Conservation (phyloP, 2,888 invertebrate genomes). For the Callyntrura guangdongensis region DNA sequence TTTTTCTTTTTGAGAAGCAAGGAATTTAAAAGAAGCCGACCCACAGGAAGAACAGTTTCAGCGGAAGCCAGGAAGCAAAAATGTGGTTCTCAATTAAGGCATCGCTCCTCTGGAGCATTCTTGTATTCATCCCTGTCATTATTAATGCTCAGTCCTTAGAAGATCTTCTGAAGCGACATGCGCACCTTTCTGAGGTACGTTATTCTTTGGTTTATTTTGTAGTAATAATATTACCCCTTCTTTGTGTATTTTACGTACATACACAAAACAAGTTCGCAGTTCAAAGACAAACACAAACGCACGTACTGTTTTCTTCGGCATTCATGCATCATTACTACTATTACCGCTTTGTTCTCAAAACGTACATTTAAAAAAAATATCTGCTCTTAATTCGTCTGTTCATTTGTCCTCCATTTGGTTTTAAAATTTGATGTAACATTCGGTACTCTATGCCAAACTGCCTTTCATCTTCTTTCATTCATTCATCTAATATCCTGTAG, state of each 20-base stretch:
- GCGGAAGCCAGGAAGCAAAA: conserved; percentile 62
- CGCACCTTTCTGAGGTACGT: conserved; percentile 79
- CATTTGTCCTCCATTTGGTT: neutral
- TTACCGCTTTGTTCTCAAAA: too few relatives aligned
- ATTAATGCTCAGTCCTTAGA: conserved; percentile 79
- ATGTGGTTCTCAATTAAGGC: conserved; percentile 72
- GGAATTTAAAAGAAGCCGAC: conserved; percentile 32
- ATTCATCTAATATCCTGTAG: conserved; percentile 36
- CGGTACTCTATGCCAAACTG: conserved; percentile 1
- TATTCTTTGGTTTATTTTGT: neutral
- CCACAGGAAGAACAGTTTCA: conserved; percentile 14
- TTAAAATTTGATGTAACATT: neutral
- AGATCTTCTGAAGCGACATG: conserved; percentile 79
- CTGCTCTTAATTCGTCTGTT: neutral
- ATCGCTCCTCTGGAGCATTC: conserved; percentile 76
- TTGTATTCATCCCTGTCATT: conserved; percentile 70
- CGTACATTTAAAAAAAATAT: too few relatives aligned
- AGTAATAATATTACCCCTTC: neutral
- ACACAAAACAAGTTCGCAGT: too few relatives aligned
- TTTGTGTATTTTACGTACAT: neutral
- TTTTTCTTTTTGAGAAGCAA: neutral
- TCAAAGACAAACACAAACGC: conserved; percentile 28
- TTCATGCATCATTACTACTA: conserved; percentile 28
- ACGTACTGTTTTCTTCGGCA: conserved; percentile 4
- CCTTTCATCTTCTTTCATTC: conserved; percentile 68